Conservation (phyloP, 2,797 vertebrate species). For the Liasis olivaceus region DNA sequence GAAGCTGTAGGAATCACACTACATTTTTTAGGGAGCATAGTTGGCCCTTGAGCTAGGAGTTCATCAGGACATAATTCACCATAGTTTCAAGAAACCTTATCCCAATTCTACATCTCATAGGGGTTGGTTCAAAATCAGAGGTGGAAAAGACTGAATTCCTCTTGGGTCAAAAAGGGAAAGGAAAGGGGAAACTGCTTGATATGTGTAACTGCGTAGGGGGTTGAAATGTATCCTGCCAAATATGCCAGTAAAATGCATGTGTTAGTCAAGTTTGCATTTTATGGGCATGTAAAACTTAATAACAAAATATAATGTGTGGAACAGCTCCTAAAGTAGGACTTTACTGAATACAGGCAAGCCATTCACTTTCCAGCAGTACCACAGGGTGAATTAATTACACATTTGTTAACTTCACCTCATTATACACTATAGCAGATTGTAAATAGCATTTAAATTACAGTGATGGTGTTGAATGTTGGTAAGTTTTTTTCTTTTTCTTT, state of each 20-base stretch:
- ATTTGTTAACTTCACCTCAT: background rate
- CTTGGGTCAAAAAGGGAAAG: background rate
- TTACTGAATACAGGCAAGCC: background rate
- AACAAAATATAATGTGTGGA: background rate
- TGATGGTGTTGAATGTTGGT: background rate
- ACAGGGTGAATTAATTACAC: conserved; percentile 11
- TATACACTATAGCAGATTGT: background rate
- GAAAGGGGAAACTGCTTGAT: background rate
- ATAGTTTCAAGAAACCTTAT: background rate
- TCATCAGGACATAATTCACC: no score
- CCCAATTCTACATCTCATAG: background rate
- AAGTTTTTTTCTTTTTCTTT: background rate
- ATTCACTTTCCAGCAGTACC: background rate
- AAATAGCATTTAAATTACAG: conserved; percentile 17
- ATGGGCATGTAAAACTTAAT: background rate
- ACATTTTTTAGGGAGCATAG: background rate
- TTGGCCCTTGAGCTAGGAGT: background rate
- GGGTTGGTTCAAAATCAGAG: background rate
- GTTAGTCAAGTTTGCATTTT: background rate
- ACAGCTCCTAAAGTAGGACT: background rate
- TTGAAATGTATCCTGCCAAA: no score
- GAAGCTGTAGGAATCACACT: background rate
- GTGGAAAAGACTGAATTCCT: background rate
- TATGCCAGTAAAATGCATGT: background rate
- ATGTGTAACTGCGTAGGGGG: background rate